These are phyloP conservation scores for Xiphorhynchus elegans DNA, from an alignment of 2,113 vertebrate species.

Conservation along the genomic window DNA sequence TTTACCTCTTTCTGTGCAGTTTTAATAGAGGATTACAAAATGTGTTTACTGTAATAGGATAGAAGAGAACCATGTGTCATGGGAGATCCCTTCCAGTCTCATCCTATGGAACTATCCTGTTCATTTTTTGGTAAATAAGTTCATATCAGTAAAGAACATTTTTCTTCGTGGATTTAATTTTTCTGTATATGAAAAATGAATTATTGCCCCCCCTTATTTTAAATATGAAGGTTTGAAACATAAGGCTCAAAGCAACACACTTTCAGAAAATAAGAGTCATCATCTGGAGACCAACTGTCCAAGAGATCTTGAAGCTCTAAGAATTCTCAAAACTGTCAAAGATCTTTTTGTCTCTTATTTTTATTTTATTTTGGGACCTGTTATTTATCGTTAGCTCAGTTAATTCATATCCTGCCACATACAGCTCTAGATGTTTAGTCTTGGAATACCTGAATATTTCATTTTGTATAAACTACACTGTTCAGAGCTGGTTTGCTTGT, in stretches of 20 bases:
- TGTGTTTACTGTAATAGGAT: neutral
- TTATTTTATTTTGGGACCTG: neutral
- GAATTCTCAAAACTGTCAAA: neutral
- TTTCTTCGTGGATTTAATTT: neutral
- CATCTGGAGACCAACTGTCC: neutral
- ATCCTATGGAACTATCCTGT: neutral
- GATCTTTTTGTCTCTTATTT: neutral
- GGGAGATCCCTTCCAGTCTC: neutral
- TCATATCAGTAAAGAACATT: neutral
- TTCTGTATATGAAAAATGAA: neutral
- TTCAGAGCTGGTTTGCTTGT: constrained; percentile 2
- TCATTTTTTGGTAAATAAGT: neutral
- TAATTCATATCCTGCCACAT: constrained; percentile 1
- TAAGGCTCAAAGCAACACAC: neutral
- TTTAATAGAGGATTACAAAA: neutral
- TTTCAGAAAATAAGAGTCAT: neutral
- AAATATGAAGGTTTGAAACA: neutral
- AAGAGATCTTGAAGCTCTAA: neutral
- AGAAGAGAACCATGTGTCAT: no score
- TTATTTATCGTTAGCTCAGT: constrained; percentile 53
- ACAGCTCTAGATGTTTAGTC: neutral
- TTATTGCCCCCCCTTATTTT: neutral
- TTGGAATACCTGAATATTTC: neutral
- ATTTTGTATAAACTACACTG: neutral
- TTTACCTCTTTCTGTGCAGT: neutral